Evolutionary conservation across 2,113 vertebrate species (phyloP).

Genomic region (Rana temporaria): DNA sequence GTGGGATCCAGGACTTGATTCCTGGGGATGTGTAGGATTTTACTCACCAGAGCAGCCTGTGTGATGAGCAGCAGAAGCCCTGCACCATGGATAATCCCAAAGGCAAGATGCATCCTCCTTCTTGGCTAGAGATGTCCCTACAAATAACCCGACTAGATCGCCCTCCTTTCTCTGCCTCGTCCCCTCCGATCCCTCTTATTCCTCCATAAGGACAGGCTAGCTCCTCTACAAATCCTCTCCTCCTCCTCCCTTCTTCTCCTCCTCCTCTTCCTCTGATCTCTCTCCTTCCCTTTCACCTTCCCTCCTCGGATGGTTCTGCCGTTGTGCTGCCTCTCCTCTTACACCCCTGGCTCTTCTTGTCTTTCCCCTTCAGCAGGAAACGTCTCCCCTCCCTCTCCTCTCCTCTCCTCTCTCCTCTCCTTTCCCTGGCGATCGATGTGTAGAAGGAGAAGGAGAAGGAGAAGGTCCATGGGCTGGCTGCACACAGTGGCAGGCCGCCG

Average conservation of each 20-base stretch:
- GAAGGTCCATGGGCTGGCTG: slow-evolving; percentile 17
- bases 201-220: slow-evolving; percentile 48
- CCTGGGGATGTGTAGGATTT: not conserved
- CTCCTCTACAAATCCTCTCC: slow-evolving; percentile 63
- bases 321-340: slow-evolving; percentile 57
- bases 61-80: slow-evolving; percentile 48
- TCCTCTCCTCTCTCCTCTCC: no score
- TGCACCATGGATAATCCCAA: slow-evolving; percentile 51
- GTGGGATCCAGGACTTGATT: not conserved
- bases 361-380: slow-evolving; percentile 50
- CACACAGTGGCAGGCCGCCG: not conserved
- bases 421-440: slow-evolving; percentile 44
- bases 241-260: slow-evolving; percentile 60
- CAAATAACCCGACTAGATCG: not conserved
- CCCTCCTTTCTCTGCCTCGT: slow-evolving; percentile 11
- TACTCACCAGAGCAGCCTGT: slow-evolving; percentile 52
- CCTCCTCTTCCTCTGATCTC: slow-evolving; percentile 19
- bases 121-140: not conserved
- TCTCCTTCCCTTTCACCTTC: slow-evolving; percentile 12
- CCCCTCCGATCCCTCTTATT: slow-evolving; percentile 12
- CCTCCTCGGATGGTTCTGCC: slow-evolving; percentile 62
- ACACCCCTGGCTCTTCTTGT: not conserved
- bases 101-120: slow-evolving; percentile 53
- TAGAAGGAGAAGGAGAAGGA: not conserved
- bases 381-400: slow-evolving; percentile 45